Base-by-base conservation (phyloP, 2,888 invertebrate species). In the Glaucopsyche alexis region DNA sequence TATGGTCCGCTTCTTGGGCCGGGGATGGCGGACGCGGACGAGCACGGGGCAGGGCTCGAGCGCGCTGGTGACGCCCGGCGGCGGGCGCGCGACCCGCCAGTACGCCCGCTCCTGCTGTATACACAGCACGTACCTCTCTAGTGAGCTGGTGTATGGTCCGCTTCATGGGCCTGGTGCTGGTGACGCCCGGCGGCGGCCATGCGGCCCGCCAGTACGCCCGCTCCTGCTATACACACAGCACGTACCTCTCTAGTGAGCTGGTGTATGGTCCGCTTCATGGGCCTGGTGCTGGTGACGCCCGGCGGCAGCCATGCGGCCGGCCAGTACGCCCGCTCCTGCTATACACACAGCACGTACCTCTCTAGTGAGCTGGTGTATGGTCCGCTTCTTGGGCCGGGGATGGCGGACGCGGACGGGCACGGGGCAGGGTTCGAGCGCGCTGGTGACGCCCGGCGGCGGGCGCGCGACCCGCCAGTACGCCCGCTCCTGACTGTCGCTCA, bases 381-480 rank as follows among this genome's bases (percentile, higher is more conserved):
- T 96, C 81, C 96, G 95, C 87, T 95, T 95, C 83, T 95, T 94
- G 73, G 95, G 94, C 76, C 95, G 94, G 60, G 94, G 94, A 74
- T 96, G 96, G 75, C 96, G 94, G 81, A 95, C 95, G 76, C 96
- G 94, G 75, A 95, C 95, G 67, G 97, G 97, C 79, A 97, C 95
- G 52, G 97, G 98, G 83, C 97, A 96, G 75, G 96, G 96, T 88
- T 98, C 98, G 78, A 98, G 93, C 77, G 96, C 96, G 83, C 96
- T 96, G 78, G 96, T 94, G 86, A 96, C 95, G 74, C 98, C 98
- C 29, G 98, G 98, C 74, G 98, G 98, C 73, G 99, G 99, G 81
- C 98, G 95, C 84, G 98, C 97, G 74, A 99, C 97, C 78, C 98
- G 95, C 99, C 99, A 99, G 92, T 98, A 99, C 72, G 99, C 99